phyloP scores from a whole-genome alignment of 2,113 vertebrate species.

The Leptocoma aspasia region DNA sequence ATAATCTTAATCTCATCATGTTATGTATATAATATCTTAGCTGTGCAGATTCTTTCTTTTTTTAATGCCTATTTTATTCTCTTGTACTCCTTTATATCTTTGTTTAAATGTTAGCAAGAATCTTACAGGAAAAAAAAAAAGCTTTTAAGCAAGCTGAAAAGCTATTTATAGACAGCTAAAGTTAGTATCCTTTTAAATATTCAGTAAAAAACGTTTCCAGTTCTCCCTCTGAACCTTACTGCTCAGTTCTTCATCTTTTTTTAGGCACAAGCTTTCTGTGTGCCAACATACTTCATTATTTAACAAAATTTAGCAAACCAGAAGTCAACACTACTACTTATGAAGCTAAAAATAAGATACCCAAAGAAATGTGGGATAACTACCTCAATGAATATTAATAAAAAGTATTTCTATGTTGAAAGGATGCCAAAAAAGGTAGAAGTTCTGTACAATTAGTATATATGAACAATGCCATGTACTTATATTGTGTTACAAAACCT shows the following conservation, averaged over 20 bases:
- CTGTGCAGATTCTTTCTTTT: background rate
- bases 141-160: background rate
- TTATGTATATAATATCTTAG: background rate
- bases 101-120: background rate
- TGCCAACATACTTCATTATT: conserved; percentile 55
- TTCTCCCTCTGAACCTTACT: conserved; percentile 48
- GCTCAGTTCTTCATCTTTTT: conserved; percentile 46
- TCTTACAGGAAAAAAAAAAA: background rate
- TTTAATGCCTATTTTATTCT: background rate
- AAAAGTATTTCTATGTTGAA: background rate
- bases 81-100: background rate
- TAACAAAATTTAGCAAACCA: conserved; percentile 43
- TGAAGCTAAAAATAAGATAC: background rate
- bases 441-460: background rate
- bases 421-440: background rate
- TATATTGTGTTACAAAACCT: background rate
- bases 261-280: conserved; percentile 31
- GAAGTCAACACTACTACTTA: conserved; percentile 23
- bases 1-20: background rate
- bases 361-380: background rate
- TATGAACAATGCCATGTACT: background rate
- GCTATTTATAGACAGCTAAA: conserved; percentile 59
- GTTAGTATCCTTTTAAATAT: conserved; percentile 62
- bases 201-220: conserved; percentile 31
- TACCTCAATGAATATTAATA: background rate